Conservation (phyloP, 2,113 vertebrate species). For the Origma solitaria region DNA sequence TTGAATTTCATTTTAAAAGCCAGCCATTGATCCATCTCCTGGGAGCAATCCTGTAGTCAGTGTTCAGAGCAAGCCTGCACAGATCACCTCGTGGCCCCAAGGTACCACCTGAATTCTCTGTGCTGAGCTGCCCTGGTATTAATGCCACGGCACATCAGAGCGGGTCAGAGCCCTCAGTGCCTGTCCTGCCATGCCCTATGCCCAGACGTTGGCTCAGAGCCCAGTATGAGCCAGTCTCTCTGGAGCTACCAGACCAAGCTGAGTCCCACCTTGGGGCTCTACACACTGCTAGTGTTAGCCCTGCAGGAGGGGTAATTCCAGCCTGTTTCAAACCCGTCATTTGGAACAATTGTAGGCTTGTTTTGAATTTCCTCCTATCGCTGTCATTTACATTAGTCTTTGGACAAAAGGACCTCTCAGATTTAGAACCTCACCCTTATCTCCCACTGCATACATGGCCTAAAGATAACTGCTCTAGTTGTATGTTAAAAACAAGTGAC, state of each 20-base stretch:
- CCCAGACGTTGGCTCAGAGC: background rate
- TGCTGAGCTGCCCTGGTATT: background rate
- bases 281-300: rapidly evolving
- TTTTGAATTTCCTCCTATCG: background rate
- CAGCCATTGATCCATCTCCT: background rate
- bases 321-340: background rate
- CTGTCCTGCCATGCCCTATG: background rate
- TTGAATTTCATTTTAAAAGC: constrained; percentile 15
- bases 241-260: background rate
- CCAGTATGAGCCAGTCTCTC: rapidly evolving
- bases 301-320: background rate
- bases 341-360: background rate
- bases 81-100: background rate
- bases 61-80: background rate
- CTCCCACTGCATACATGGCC: background rate
- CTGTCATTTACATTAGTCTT: background rate
- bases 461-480: background rate
- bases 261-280: background rate
- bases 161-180: background rate
- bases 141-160: background rate
- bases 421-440: background rate
- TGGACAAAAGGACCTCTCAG: background rate
- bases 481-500: background rate
- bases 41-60: background rate
- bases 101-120: background rate